These are phyloP conservation scores for Palythoa caribaeorum DNA, from an alignment of 92 coral and sea anemone species.

Conservation along the genomic window DNA sequence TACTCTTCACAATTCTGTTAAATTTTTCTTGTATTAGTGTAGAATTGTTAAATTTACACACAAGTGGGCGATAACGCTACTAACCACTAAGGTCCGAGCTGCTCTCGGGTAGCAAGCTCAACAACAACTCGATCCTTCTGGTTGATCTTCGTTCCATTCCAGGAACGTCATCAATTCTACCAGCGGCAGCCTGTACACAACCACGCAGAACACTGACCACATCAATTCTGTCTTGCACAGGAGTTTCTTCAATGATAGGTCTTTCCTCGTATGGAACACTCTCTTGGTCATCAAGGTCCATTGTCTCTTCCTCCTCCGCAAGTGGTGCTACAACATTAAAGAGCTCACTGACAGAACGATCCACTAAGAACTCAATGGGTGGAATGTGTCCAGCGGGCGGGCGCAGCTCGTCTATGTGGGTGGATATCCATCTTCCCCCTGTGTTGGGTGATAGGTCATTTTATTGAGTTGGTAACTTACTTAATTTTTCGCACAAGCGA, in stretches of 20 bases:
- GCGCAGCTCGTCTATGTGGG: constrained; percentile 89
- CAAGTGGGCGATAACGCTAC: not conserved
- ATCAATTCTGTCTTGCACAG: constrained; percentile 52
- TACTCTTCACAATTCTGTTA: no score
- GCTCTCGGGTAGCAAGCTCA: constrained; percentile 72
- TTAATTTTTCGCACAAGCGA: not conserved
- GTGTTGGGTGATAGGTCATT: not conserved
- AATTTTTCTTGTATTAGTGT: not conserved
- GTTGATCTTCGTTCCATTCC: constrained; percentile 72
- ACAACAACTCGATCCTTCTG: constrained; percentile 80
- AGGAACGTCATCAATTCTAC: constrained; percentile 78
- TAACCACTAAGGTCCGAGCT: constrained; percentile 29
- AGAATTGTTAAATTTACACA: not conserved
- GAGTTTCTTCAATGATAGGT: not conserved
- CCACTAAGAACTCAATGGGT: constrained; percentile 74
- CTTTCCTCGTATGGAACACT: not conserved
- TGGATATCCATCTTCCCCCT: constrained; percentile 81
- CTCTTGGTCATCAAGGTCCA: constrained; percentile 62
- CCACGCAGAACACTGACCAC: constrained; percentile 72
- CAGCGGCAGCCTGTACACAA: constrained; percentile 88
- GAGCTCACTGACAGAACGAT: constrained; percentile 85
- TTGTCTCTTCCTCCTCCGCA: constrained; percentile 40
- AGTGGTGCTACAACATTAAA: constrained; percentile 68
- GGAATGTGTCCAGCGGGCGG: constrained; percentile 84
- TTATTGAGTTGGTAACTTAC: not conserved